Evolutionary conservation across 2,888 invertebrate genomes (phyloP).

Genomic region (Cephus pygmeus): DNA sequence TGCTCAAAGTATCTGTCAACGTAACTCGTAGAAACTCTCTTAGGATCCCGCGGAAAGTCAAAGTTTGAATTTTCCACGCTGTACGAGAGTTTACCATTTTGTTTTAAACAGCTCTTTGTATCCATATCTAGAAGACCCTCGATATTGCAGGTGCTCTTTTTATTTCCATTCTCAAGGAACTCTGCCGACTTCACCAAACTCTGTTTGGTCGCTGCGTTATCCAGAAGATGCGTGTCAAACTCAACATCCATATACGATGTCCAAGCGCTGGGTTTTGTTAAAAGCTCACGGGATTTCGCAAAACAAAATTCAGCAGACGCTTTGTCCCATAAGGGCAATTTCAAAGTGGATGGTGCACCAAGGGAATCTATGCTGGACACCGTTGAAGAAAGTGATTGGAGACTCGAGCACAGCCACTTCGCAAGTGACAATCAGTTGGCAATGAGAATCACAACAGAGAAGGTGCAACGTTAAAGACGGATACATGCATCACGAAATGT

Average conservation of each 20-base stretch:
- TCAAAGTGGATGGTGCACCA: conserved; percentile 64
- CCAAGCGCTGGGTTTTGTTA: conserved; percentile 70
- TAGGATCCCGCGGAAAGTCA: conserved; percentile 49
- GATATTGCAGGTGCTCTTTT: not conserved
- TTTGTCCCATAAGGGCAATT: conserved; percentile 78
- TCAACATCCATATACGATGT: conserved; percentile 60
- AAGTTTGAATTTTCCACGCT: conserved; percentile 43
- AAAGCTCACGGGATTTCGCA: conserved; percentile 76
- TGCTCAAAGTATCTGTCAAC: conserved; percentile 62
- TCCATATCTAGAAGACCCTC: not conserved
- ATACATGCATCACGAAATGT: not conserved
- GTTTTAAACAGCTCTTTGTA: conserved; percentile 26
- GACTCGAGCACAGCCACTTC: conserved; percentile 66
- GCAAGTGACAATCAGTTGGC: not conserved
- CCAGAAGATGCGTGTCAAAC: conserved; percentile 52
- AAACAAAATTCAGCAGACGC: conserved; percentile 81
- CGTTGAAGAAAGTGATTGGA: conserved; percentile 65
- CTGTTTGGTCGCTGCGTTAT: conserved; percentile 50
- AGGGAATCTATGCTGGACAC: conserved; percentile 67
- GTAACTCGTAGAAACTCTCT: conserved; percentile 60
- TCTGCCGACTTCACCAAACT: conserved; percentile 58
- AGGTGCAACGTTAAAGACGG: not conserved
- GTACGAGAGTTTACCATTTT: conserved; percentile 51
- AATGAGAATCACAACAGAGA: not conserved
- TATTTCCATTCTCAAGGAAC: conserved; percentile 51